Conservation (phyloP, 2,888 invertebrate species). For the Acrobasis suavella region DNA sequence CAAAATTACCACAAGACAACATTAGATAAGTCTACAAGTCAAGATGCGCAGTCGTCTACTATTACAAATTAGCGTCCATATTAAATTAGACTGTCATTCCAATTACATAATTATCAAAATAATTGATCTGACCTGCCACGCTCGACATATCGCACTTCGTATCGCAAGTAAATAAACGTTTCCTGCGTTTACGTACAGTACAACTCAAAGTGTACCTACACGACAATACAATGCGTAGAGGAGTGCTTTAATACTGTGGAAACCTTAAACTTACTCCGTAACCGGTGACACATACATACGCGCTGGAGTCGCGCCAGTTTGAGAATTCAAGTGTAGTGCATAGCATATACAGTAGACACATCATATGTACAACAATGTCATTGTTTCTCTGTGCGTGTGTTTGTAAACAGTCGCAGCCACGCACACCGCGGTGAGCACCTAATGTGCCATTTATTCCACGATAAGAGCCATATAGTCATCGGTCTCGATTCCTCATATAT, state of each 20-base stretch:
- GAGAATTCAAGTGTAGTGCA: constrained; percentile 49
- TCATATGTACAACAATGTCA: constrained; percentile 66
- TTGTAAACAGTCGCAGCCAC: constrained; percentile 60
- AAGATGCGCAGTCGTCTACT: neutral
- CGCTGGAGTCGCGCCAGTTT: constrained; percentile 46
- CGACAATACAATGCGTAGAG: neutral
- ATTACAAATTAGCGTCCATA: neutral
- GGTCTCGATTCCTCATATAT: constrained; percentile 69
- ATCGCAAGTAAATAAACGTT: neutral
- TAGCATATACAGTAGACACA: constrained; percentile 46
- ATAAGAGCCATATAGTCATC: constrained; percentile 64
- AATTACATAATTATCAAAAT: neutral
- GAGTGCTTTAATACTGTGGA: neutral
- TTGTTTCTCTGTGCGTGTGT: constrained; percentile 63
- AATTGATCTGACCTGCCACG: neutral
- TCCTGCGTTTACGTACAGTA: neutral
- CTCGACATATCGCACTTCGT: neutral
- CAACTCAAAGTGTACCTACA: neutral
- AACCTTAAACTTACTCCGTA: constrained; percentile 10
- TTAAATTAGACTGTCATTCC: neutral
- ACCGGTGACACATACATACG: constrained; percentile 24
- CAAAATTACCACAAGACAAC: too few species aligned
- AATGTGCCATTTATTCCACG: constrained; percentile 56
- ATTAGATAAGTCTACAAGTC: neutral
- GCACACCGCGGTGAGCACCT: constrained; percentile 45